Base-by-base conservation (phyloP, 2,797 vertebrate genomes). In the Clarias platycephalus region DNA sequence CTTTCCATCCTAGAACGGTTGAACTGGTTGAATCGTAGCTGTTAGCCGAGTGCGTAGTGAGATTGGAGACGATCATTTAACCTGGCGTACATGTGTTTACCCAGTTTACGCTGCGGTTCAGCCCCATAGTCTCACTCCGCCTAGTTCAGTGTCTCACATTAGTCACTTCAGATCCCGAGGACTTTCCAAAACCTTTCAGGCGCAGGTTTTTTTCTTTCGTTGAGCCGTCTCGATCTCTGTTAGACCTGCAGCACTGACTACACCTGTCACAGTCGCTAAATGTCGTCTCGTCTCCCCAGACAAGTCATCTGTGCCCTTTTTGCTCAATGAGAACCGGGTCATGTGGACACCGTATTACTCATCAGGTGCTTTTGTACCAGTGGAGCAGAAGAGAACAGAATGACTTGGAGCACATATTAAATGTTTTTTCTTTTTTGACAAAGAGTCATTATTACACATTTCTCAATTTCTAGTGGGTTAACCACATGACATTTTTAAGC, bases 51-150 rank as follows among this genome's bases (percentile, higher is more conserved):
- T 31, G 26, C 67, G 40, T 28, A 49, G 78, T 84, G 10, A 64
- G 40, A 44, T 55, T 62, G 82, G 71, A 62, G 55, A n/a, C 20
- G 26, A 71, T 90, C 78, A 86, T 64, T 68, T 57, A 87, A 88
- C 74, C 76, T 84, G 88, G 0, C 20, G 18, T 24, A 31, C 8
- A n/a, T 91, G 88, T 84, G 92, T 75, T 44, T 5, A 20, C 91
- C 91, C 91, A n/a, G n/a, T n/a, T n/a, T n/a, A n/a, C 24, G 9
- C 85, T 91, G 91, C 91, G 90, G 91, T 92, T 87, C 81, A 90
- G 10, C 84, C 90, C 87, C 70, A 34, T 81, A 72, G 63, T 57
- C 40, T 57, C 40, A 37, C 66, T 18, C 49, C 49, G 1, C 37
- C 77, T 81, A 28, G 83, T 40, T 83, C 34, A 55, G 31, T 58